Conservation (phyloP, 2,888 invertebrate genomes). For the Lordiphosa fenestrarum region DNA sequence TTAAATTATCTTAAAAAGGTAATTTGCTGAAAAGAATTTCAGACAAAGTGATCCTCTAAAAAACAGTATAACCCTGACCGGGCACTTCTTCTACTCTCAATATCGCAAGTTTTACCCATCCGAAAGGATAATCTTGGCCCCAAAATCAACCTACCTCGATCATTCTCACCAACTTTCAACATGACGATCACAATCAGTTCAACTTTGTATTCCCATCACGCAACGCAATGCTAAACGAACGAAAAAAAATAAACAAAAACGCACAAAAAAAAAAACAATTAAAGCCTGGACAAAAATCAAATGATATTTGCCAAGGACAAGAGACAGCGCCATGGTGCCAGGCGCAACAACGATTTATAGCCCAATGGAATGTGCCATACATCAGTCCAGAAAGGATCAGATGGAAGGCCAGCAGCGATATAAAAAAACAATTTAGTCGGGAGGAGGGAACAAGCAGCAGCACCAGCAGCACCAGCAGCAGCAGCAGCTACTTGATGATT, state of each 20-base stretch:
- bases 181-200: neutral
- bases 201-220: conserved; percentile 29
- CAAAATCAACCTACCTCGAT: conserved; percentile 8
- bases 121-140: neutral
- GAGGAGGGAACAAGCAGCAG: conserved; percentile 6
- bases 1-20: no score
- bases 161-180: conserved; percentile 20
- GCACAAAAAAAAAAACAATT: conserved; percentile 59
- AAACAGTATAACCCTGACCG: no score
- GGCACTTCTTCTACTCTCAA: no score
- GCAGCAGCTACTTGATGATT: conserved; percentile 73
- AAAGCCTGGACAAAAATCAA: conserved; percentile 68
- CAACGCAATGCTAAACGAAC: conserved; percentile 25
- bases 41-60: no score
- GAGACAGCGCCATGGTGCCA: conserved; percentile 68
- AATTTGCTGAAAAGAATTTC: no score
- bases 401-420: conserved; percentile 41
- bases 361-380: conserved; percentile 69
- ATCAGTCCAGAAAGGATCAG: conserved; percentile 63
- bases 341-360: conserved; percentile 71
- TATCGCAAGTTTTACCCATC: neutral
- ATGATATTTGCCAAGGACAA: conserved; percentile 66
- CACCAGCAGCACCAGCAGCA: conserved; percentile 27
- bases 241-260: conserved; percentile 31
- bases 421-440: conserved; percentile 66